Conservation (phyloP, 2,888 invertebrate species). For the Oligia fasciuncula region DNA sequence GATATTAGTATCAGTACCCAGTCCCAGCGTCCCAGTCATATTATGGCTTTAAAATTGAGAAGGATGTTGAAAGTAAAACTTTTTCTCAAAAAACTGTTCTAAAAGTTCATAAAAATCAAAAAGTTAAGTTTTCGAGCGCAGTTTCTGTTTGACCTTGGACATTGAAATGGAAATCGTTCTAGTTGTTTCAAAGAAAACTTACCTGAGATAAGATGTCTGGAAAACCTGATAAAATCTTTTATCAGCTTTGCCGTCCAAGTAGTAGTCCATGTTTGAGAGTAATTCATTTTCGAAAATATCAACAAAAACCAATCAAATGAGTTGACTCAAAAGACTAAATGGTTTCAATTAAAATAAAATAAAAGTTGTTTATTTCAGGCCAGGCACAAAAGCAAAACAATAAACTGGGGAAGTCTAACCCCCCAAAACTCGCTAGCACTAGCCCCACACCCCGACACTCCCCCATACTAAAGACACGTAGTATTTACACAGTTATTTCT, state of each 20-base stretch:
- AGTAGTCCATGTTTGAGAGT: too few relatives aligned
- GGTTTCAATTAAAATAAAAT: too few relatives aligned
- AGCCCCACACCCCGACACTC: slow-evolving; percentile 63
- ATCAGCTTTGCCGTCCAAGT: background rate
- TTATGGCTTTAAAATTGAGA: background rate
- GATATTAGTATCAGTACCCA: background rate
- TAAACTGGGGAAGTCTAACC: too few relatives aligned
- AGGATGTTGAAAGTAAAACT: background rate
- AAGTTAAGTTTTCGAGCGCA: too few relatives aligned
- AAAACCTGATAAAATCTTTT: background rate
- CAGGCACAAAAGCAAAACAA: too few relatives aligned
- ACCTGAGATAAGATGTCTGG: background rate
- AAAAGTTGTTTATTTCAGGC: too few relatives aligned
- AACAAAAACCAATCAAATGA: too few relatives aligned
- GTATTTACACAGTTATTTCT: slow-evolving; percentile 88
- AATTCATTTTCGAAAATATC: too few relatives aligned
- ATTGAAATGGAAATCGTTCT: too few relatives aligned
- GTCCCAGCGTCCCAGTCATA: background rate
- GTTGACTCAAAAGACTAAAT: too few relatives aligned
- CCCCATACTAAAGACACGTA: slow-evolving; percentile 84
- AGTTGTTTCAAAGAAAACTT: background rate
- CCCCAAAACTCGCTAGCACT: slow-evolving; percentile 66
- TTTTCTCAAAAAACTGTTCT: background rate
- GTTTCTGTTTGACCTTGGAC: too few relatives aligned
- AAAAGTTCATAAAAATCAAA: background rate